phyloP scores from a whole-genome alignment of 2,888 invertebrate genomes.

The Stenotaenia linearis region DNA sequence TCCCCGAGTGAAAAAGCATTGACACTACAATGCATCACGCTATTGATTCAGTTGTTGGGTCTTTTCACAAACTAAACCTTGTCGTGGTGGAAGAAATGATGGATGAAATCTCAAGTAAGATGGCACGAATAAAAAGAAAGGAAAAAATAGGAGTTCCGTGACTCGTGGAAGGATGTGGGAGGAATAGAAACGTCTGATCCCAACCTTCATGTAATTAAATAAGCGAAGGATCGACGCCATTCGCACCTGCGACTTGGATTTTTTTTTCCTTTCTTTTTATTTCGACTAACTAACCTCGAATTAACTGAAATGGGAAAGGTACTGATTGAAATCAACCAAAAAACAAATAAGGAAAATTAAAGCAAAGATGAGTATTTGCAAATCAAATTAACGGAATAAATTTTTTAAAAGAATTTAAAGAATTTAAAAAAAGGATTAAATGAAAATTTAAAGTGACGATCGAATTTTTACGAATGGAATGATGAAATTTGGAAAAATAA shows the following conservation, averaged over 20 bases:
- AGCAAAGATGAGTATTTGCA: background rate
- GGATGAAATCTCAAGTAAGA: slow-evolving; percentile 7
- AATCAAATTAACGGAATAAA: background rate
- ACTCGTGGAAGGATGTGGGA: background rate
- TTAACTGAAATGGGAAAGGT: background rate
- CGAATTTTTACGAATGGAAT: background rate
- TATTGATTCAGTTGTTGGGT: slow-evolving; percentile 11
- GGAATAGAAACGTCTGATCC: slow-evolving; percentile 15
- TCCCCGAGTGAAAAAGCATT: background rate
- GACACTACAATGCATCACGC: background rate
- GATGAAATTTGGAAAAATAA: background rate
- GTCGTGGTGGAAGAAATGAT: slow-evolving; percentile 15
- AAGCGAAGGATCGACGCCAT: slow-evolving; percentile 2
- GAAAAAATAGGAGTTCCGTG: background rate
- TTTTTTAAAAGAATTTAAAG: background rate
- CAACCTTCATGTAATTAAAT: slow-evolving; percentile 6
- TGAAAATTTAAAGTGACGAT: background rate
- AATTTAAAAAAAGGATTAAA: background rate
- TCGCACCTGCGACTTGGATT: background rate
- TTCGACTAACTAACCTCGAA: slow-evolving; percentile 6
- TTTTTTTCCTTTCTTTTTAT: background rate
- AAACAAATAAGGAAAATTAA: background rate
- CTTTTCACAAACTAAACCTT: slow-evolving; percentile 5
- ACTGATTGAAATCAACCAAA: slow-evolving; percentile 3
- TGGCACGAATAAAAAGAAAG: background rate